Conservation (phyloP, 2,113 vertebrate species). For the Ageneiosus marmoratus region DNA sequence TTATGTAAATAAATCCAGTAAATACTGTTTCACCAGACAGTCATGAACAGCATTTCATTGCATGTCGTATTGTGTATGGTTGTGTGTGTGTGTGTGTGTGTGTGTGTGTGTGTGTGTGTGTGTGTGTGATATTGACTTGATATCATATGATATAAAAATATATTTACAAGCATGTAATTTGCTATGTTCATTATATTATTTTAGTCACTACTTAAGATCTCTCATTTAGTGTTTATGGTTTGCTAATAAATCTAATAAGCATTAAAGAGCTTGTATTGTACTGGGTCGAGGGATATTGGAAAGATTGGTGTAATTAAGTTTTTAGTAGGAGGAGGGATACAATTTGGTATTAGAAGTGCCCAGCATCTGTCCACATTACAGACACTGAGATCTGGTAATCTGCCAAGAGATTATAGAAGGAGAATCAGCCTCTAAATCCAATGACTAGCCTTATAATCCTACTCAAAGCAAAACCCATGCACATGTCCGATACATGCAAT, state of each 20-base stretch:
- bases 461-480: slow-evolving; percentile 62
- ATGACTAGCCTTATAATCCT: slow-evolving; percentile 73
- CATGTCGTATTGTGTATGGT: not conserved
- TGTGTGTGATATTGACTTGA: not conserved
- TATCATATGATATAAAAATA: not conserved
- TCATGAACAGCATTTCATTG: too few relatives aligned
- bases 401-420: slow-evolving; percentile 72
- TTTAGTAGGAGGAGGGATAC: slow-evolving; percentile 43
- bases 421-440: slow-evolving; percentile 73
- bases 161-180: not conserved
- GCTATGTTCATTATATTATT: not conserved
- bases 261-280: not conserved
- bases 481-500: slow-evolving; percentile 17
- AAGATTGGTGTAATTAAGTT: slow-evolving; percentile 39
- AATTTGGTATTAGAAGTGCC: slow-evolving; percentile 53
- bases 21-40: too few relatives aligned
- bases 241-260: not conserved
- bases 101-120: not conserved
- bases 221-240: not conserved
- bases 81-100: not conserved
- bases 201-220: not conserved
- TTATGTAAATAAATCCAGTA: too few relatives aligned
- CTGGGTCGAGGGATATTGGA: slow-evolving; percentile 1
- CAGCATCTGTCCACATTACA: slow-evolving; percentile 74
- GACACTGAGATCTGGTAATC: slow-evolving; percentile 74